Base-by-base conservation (phyloP, 30 jellyfish, hydroid and myxozoan species). In the Aurelia sp. region DNA sequence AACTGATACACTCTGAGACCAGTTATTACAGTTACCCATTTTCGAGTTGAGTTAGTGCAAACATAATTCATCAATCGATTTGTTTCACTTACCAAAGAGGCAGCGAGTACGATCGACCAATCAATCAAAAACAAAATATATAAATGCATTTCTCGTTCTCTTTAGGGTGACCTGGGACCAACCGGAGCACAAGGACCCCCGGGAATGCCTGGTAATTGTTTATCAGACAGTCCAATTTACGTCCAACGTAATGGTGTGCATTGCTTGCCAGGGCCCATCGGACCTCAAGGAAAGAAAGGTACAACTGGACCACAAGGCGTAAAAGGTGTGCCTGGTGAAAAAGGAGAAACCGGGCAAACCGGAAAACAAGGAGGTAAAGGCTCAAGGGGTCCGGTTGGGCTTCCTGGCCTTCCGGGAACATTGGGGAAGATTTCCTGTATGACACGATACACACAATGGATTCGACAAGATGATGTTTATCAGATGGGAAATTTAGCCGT, bases 401-500 rank as follows among this genome's bases (percentile, higher is more conserved):
- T 92, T 47, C 98, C 98, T 15, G 98, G 98, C 15, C 80, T 92
- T 13, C 98, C 98, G 5, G 98, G 98, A 27, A 81, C 96, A 23
- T 76, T 82, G 57, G 98, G 97, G 19, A 83, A 74, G 27, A 81
- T 92, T 10, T 37, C 81, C 6, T 92, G 98, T 74, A 58, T 52
- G 70, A 61, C 84, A 20, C 78, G 90, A n/a, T 92, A 62, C 77
- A 74, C 98, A 6, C 82, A 72, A 17, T 92, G 98, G 98, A 63
- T 84, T 4, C 72, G 90, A 33, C 88, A 78, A 69, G 95, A 82
- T 13, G 92, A 84, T 53, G 60, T 91, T 12, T 86, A 85, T 22
- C 90, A 92, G 35, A 66, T 60, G 70, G 81, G 76, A 16, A 79
- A 78, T 22, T 48, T 75, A 13, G 76, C 87, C 23, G 86, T 92